Conservation (phyloP, 2,888 invertebrate genomes). For the Ephialtes manifestator region DNA sequence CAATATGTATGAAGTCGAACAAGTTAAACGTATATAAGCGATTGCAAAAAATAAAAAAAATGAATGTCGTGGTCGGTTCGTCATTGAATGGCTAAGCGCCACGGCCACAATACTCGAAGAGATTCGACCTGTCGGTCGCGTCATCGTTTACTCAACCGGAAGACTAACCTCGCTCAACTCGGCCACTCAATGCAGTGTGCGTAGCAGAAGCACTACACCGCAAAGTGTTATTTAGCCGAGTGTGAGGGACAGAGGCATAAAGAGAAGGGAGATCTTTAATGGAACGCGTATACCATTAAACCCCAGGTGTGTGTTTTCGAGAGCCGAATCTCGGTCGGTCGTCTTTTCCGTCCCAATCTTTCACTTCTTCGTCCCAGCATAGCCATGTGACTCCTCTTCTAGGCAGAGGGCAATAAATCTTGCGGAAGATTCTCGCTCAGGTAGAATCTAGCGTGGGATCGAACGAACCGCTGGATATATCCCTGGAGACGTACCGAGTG, state of each 20-base stretch:
- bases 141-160: conserved; percentile 71
- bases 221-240: conserved; percentile 25
- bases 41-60: not conserved
- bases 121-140: conserved; percentile 59
- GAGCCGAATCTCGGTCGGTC: conserved; percentile 51
- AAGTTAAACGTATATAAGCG: not conserved
- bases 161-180: conserved; percentile 72
- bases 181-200: conserved; percentile 27
- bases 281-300: conserved; percentile 70
- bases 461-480: conserved; percentile 51
- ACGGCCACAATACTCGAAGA: conserved; percentile 30
- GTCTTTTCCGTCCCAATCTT: conserved; percentile 10
- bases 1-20: not conserved
- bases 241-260: conserved; percentile 5
- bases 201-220: conserved; percentile 27
- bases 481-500: conserved; percentile 47
- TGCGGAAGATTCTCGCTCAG: conserved; percentile 67
- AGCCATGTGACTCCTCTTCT: not conserved
- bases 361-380: not conserved
- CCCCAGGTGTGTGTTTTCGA: conserved; percentile 69
- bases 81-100: conserved; percentile 35
- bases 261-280: conserved; percentile 52
- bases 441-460: conserved; percentile 67
- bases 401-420: conserved; percentile 73
- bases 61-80: not conserved